These are phyloP conservation scores for Papilio protenor DNA, from an alignment of 2,888 invertebrate genomes.

Conservation along the genomic window DNA sequence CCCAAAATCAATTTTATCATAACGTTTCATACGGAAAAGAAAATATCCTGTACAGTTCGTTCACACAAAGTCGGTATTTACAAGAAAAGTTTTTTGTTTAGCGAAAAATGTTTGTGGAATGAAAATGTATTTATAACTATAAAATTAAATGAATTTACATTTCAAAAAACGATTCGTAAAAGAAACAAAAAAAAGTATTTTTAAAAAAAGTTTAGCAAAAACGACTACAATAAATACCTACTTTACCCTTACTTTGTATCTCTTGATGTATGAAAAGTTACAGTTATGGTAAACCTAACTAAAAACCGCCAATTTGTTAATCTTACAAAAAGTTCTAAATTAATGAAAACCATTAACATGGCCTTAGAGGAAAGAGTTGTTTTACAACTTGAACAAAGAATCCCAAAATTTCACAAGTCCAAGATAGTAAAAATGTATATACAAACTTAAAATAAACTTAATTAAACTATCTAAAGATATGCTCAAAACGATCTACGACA, in stretches of 20 bases:
- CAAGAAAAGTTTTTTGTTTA: conserved; percentile 1
- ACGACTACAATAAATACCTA: neutral
- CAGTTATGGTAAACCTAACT: neutral
- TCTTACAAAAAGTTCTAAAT: neutral
- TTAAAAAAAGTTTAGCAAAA: neutral
- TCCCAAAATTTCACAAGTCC: conserved; percentile 16
- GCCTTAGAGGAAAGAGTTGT: neutral
- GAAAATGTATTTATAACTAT: neutral
- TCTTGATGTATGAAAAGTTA: neutral
- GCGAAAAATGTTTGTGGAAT: neutral
- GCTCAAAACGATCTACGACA: conserved; percentile 16
- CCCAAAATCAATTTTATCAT: neutral
- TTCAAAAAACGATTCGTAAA: neutral
- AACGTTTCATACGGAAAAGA: neutral
- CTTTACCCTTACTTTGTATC: neutral
- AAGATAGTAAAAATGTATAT: neutral
- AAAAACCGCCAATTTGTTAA: conserved; percentile 19
- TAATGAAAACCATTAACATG: neutral
- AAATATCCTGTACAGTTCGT: neutral
- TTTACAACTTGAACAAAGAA: conserved; percentile 29
- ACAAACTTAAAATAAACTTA: neutral
- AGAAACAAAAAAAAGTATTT: neutral
- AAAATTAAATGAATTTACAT: neutral
- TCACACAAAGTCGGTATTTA: conserved; percentile 21
- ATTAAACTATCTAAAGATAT: neutral